Base-by-base conservation (phyloP, 2,888 invertebrate genomes). In the Chromoteleia sp. region DNA sequence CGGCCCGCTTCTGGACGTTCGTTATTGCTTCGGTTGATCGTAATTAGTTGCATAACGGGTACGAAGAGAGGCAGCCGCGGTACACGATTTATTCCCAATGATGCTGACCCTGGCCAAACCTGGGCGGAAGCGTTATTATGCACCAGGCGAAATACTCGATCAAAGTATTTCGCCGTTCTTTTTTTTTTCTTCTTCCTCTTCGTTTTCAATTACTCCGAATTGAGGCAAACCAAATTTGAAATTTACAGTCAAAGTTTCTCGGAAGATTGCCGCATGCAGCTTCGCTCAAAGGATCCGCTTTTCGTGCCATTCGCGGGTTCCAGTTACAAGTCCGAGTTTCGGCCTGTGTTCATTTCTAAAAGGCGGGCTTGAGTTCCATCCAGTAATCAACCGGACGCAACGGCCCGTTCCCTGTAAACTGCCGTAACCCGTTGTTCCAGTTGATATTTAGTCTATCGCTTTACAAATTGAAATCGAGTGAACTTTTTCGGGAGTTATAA, bases 41-140 rank as follows among this genome's bases (percentile, higher is more conserved):
- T 82, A 75, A 82, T 82, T 82, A 82, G 75, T 82, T 81, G 70
- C 68, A 78, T 75, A 82, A 78, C 70, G 73, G 50, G 65, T 59
- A 50, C 25, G 82, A 65, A 74, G 68, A 65, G 78, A 70, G 59
- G 14, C 33, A 33, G 58, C 59, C 61, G 67, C 67, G 21, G 56
- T 70, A 63, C 29, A 19, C 61, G 48, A 70, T 80, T 75, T 70
- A 75, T 75, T 61, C 36, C 41, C 50, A 5, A 50, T 50, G 41
- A 61, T 63, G 50, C 48, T 25, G n/a, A 1, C 2, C 59, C 15
- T 7, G 6, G 39, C 25, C 12, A 19, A 36, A 15, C 39, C 12
- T 52, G 12, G n/a, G 8, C 10, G 61, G 25, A 45, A 59, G 50
- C 52, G 30, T 68, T 68, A 68, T 68, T 30, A 19, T 43, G 15